Conservation (phyloP, 2,797 vertebrate genomes). For the Pristis pectinata region DNA sequence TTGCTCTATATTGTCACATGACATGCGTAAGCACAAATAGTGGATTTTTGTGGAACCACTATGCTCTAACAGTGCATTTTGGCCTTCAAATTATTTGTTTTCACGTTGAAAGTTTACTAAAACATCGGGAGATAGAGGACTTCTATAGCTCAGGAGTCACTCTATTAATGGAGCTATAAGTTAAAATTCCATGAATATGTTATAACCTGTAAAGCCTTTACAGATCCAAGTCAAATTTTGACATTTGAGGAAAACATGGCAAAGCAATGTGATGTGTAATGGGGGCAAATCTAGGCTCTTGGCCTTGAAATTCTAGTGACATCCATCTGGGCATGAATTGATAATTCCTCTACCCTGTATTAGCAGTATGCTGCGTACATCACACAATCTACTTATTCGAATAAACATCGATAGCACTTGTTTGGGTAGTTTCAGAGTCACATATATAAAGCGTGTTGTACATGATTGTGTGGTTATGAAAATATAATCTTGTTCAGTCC, state of each 20-base stretch:
- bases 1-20: background rate
- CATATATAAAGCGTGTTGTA: background rate
- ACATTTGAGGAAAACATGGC: background rate
- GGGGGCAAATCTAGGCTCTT: background rate
- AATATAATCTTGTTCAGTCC: background rate
- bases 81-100: background rate
- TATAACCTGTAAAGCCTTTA: background rate
- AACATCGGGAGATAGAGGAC: background rate
- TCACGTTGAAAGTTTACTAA: background rate
- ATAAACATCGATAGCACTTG: too few relatives aligned
- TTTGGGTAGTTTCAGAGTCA: background rate
- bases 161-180: background rate
- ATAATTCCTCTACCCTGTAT: background rate
- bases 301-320: background rate
- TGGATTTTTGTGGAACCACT: background rate
- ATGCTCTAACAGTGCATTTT: background rate
- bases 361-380: background rate
- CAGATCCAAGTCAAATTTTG: background rate
- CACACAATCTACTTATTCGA: background rate
- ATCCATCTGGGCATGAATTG: background rate
- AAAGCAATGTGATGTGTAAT: background rate
- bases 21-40: too few relatives aligned
- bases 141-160: background rate
- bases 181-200: background rate
- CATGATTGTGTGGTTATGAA: background rate